phyloP scores from a whole-genome alignment of 2,113 vertebrate species.

The Oryzias curvinotus region DNA sequence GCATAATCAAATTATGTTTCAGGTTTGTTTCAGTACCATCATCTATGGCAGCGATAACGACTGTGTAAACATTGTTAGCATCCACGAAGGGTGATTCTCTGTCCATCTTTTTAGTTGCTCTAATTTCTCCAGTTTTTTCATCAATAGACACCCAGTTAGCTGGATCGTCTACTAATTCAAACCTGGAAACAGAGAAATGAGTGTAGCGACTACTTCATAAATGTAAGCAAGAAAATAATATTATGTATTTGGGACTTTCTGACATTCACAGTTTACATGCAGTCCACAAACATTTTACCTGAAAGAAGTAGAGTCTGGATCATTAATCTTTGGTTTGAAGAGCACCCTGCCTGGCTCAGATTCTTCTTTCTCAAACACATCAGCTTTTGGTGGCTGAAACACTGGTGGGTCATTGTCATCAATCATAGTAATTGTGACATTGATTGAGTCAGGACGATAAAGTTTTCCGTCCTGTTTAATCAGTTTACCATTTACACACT shows the following conservation, averaged over 20 bases:
- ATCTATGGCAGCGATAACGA: constrained; percentile 71
- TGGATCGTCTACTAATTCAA: constrained; percentile 65
- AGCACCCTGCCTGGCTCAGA: constrained; percentile 63
- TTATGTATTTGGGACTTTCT: no score
- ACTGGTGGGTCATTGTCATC: constrained; percentile 73
- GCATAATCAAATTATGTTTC: neutral
- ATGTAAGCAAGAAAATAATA: no score
- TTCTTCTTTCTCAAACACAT: constrained; percentile 63
- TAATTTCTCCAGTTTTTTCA: constrained; percentile 73
- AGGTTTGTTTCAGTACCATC: constrained; percentile 65
- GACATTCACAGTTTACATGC: no score
- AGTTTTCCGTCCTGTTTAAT: fast-evolving
- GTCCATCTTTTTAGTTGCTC: constrained; percentile 71
- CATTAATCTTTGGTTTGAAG: constrained; percentile 58
- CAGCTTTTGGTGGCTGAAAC: constrained; percentile 34
- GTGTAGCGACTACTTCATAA: no score
- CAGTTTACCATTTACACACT: constrained; percentile 47
- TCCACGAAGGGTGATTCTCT: constrained; percentile 76
- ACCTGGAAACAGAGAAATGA: constrained; percentile 60
- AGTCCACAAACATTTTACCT: constrained; percentile 43
- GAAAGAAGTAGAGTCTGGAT: constrained; percentile 57
- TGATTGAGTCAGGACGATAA: neutral
- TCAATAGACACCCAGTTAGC: constrained; percentile 77
- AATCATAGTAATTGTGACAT: constrained; percentile 56
- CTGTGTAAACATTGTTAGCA: constrained; percentile 61